A percentile compares a stretch with the other conserved stretches of the same genome.
Evolutionary conservation across 2,113 vertebrate genomes (phyloP).

Genomic region (Psilopsiagon aurifrons): DNA sequence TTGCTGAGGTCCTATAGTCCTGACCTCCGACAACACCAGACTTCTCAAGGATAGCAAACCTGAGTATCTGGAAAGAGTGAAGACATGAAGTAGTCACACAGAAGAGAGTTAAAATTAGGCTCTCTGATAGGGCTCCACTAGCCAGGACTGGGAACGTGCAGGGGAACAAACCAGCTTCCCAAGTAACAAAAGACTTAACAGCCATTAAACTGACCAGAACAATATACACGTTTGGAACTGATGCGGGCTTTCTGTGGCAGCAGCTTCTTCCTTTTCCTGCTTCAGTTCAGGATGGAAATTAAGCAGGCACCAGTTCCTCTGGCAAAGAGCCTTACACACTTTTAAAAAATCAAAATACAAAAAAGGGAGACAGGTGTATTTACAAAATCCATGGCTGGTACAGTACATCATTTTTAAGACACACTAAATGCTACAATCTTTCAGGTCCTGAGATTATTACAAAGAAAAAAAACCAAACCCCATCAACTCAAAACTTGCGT

Average conservation of each 20-base stretch:
- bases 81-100: slow-evolving; percentile 15
- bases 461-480: slow-evolving; percentile 54
- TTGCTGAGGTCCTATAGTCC: neutral
- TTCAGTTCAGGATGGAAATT: slow-evolving; percentile 67
- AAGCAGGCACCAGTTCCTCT: slow-evolving; percentile 76
- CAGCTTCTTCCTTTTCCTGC: slow-evolving; percentile 73
- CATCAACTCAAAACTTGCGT: slow-evolving; percentile 75
- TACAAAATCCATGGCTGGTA: slow-evolving; percentile 87
- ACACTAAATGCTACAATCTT: slow-evolving; percentile 88
- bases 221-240: slow-evolving; percentile 30
- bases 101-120: slow-evolving; percentile 13
- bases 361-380: slow-evolving; percentile 81
- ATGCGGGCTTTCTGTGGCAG: slow-evolving; percentile 68
- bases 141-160: neutral
- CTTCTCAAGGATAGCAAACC: slow-evolving; percentile 36
- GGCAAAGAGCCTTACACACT: slow-evolving; percentile 74
- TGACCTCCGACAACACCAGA: neutral
- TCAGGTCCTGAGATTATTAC: slow-evolving; percentile 87
- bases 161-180: neutral
- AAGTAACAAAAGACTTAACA: neutral
- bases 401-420: slow-evolving; percentile 87
- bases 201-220: slow-evolving; percentile 19
- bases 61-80: slow-evolving; percentile 41
- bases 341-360: slow-evolving; percentile 80
- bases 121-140: neutral